A percentile compares a stretch with the other conserved stretches of the same genome.
phyloP scores from a whole-genome alignment of 2,888 invertebrate genomes.

The Tolmerus cingulatus region DNA sequence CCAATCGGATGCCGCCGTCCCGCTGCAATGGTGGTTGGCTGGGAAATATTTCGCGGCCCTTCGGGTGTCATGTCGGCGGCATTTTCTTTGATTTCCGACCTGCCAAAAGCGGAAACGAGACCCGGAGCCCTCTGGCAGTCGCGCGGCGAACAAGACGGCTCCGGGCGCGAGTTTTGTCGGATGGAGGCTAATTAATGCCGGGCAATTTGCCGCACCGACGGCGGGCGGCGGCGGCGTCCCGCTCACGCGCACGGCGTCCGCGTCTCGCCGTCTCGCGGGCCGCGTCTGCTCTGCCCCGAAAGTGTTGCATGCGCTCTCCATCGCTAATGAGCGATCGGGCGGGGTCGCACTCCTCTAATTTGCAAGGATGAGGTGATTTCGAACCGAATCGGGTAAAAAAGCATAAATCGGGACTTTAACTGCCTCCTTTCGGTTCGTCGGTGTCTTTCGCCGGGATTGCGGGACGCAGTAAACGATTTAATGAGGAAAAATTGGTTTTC shows the following conservation, averaged over 20 bases:
- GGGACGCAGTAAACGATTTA: constrained; percentile 31
- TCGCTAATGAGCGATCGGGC: constrained; percentile 34
- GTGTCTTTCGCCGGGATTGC: background rate
- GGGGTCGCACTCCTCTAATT: constrained; percentile 34
- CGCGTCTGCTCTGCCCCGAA: background rate
- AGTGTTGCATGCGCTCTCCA: constrained; percentile 34
- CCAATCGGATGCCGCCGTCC: constrained; percentile 13
- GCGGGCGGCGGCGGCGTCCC: background rate
- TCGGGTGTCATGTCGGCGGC: constrained; percentile 44
- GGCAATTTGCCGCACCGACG: background rate
- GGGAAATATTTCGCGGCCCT: background rate
- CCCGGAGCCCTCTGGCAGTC: background rate
- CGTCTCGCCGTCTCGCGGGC: background rate
- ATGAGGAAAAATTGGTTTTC: constrained; percentile 41
- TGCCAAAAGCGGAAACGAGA: constrained; percentile 40
- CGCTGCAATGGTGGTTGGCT: constrained; percentile 39
- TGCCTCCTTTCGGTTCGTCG: constrained; percentile 42
- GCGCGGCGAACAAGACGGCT: background rate
- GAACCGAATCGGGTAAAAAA: constrained; percentile 1
- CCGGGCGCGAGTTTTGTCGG: background rate
- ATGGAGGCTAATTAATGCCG: constrained; percentile 32
- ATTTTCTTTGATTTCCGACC: constrained; percentile 19
- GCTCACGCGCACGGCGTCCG: background rate
- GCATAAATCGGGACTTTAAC: constrained; percentile 47
- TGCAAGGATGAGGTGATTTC: constrained; percentile 16